Evolutionary conservation across 2,113 vertebrate species (phyloP).

Genomic region (Strigops habroptila): DNA sequence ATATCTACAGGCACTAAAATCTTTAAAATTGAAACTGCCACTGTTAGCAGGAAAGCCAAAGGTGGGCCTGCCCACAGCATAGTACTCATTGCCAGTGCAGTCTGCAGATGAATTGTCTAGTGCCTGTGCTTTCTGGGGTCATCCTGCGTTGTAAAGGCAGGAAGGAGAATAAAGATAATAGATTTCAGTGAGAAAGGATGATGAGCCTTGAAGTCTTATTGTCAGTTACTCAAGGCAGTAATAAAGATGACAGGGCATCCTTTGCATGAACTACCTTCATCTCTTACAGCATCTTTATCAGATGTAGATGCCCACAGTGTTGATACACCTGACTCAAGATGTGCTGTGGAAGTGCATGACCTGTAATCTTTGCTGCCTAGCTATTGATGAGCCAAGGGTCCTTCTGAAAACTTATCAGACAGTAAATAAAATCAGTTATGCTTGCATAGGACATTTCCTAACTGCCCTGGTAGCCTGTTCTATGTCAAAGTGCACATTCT

Average conservation of each 20-base stretch:
- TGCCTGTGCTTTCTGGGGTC: neutral
- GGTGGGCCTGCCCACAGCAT: neutral
- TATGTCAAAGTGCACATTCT: neutral
- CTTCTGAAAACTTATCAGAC: neutral
- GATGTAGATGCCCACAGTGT: neutral
- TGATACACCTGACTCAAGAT: neutral
- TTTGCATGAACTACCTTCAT: neutral
- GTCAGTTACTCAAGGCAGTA: neutral
- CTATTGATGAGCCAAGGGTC: neutral
- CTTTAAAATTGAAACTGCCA: neutral
- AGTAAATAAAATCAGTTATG: neutral
- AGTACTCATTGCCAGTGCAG: neutral
- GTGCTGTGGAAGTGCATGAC: neutral
- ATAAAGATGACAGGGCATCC: neutral
- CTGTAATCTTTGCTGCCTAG: neutral
- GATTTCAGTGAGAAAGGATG: neutral
- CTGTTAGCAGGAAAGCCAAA: neutral
- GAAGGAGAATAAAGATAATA: neutral
- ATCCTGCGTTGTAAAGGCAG: neutral
- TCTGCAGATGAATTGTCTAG: neutral
- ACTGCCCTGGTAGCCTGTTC: neutral
- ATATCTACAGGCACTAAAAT: neutral
- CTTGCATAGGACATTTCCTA: constrained; percentile 10
- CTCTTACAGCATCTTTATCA: neutral
- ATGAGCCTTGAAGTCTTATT: neutral